Conservation (phyloP, 2,888 invertebrate genomes). For the Iselma pallidipennis region DNA sequence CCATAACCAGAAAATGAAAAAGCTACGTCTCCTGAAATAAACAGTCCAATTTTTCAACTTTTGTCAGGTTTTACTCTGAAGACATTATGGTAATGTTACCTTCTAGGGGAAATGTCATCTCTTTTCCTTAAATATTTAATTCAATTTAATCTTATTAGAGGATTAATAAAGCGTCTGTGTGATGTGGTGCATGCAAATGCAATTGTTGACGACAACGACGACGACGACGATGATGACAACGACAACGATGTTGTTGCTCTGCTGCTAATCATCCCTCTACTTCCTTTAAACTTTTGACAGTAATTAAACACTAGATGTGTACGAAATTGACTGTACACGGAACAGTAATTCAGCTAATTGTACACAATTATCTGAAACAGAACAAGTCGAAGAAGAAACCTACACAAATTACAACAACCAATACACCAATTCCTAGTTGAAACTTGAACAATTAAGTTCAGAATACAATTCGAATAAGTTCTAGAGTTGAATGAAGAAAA, state of each 20-base stretch:
- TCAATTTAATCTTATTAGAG: constrained; percentile 1
- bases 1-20: constrained; percentile 6
- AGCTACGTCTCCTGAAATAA: constrained; percentile 2
- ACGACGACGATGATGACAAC: neutral
- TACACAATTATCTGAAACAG: constrained; percentile 41
- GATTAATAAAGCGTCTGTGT: neutral
- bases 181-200: constrained; percentile 3
- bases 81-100: neutral
- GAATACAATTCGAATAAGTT: constrained; percentile 22
- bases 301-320: constrained; percentile 30
- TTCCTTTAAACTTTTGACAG: constrained; percentile 31
- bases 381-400: constrained; percentile 36
- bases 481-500: constrained; percentile 7
- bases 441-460: constrained; percentile 39
- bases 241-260: neutral
- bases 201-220: neutral
- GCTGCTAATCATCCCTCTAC: neutral
- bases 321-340: constrained; percentile 34
- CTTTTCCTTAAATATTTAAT: neutral
- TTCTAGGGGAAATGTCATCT: neutral
- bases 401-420: constrained; percentile 36
- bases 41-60: constrained; percentile 4
- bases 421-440: constrained; percentile 34
- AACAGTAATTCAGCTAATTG: constrained; percentile 39
- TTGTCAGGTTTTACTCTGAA: neutral